phyloP scores from a whole-genome alignment of 2,888 invertebrate species.

The Drosophila atripex region DNA sequence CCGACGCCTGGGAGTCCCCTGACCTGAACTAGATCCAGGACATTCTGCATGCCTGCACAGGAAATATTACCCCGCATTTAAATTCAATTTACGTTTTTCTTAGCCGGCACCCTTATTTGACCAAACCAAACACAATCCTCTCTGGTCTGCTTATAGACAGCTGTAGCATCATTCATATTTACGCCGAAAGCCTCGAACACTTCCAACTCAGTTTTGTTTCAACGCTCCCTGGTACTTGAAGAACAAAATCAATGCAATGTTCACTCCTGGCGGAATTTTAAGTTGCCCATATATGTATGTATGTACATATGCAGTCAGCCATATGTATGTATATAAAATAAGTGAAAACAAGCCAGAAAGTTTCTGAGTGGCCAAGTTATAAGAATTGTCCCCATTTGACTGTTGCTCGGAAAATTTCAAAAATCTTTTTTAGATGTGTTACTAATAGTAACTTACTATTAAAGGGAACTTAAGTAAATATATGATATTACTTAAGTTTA shows the following conservation, averaged over 20 bases:
- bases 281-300: too few species aligned
- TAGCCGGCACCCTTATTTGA: conserved; percentile 48
- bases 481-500: too few species aligned
- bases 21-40: conserved; percentile 14
- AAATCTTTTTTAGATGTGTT: too few species aligned
- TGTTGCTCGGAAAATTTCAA: too few species aligned
- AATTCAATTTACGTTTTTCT: conserved; percentile 66
- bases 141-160: conserved; percentile 51
- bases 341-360: too few species aligned
- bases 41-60: conserved; percentile 12
- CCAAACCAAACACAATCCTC: conserved; percentile 6
- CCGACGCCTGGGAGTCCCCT: conserved; percentile 4
- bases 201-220: conserved; percentile 58
- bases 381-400: too few species aligned
- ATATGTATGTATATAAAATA: too few species aligned
- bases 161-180: conserved; percentile 62
- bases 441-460: too few species aligned
- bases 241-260: neutral
- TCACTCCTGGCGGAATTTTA: too few species aligned
- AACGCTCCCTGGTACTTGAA: conserved; percentile 25
- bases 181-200: conserved; percentile 60
- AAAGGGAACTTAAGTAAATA: too few species aligned
- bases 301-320: too few species aligned
- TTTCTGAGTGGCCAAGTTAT: too few species aligned
- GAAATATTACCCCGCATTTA: conserved; percentile 44